Percentiles rank a stretch among this genome's conserved stretches.
Evolutionary conservation across 1,140 invertebrate species (phyloP).

Genomic region (Sycophila sp.): DNA sequence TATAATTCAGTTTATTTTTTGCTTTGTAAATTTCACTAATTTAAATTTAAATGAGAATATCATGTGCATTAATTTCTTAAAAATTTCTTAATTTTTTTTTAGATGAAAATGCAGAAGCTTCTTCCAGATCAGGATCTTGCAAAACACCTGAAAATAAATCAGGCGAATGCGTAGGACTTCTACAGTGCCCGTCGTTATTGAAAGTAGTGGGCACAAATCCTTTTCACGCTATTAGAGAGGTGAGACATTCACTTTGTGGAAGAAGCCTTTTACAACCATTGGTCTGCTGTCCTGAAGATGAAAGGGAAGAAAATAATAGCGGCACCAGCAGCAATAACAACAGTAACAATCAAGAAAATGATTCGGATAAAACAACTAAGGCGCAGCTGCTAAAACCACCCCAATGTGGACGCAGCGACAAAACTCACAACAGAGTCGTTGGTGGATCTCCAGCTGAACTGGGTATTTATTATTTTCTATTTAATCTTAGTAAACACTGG

Average conservation of each 20-base stretch:
- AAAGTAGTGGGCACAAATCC: slow-evolving; percentile 20
- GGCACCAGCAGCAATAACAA: slow-evolving; percentile 9
- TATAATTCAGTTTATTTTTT: too few relatives aligned
- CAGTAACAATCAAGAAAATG: background rate
- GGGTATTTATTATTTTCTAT: slow-evolving; percentile 40
- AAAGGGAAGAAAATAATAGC: background rate
- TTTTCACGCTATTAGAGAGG: slow-evolving; percentile 40
- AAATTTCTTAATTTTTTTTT: background rate
- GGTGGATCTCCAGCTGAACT: slow-evolving; percentile 48
- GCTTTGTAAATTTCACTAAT: background rate
- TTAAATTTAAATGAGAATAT: background rate
- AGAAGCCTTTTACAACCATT: slow-evolving; percentile 68
- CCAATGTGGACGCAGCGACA: slow-evolving; percentile 51
- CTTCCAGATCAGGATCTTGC: background rate
- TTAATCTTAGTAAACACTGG: too few relatives aligned
- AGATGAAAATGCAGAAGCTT: background rate
- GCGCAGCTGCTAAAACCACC: slow-evolving; percentile 46
- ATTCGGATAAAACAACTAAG: too few relatives aligned
- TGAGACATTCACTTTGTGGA: slow-evolving; percentile 63
- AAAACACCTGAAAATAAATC: background rate
- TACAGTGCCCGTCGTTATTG: background rate
- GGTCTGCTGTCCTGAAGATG: slow-evolving; percentile 64
- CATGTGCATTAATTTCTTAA: background rate
- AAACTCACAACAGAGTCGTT: slow-evolving; percentile 43
- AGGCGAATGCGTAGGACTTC: slow-evolving; percentile 12